Base-by-base conservation (phyloP, 2,888 invertebrate genomes). In the Caenorhabditis sp. region DNA sequence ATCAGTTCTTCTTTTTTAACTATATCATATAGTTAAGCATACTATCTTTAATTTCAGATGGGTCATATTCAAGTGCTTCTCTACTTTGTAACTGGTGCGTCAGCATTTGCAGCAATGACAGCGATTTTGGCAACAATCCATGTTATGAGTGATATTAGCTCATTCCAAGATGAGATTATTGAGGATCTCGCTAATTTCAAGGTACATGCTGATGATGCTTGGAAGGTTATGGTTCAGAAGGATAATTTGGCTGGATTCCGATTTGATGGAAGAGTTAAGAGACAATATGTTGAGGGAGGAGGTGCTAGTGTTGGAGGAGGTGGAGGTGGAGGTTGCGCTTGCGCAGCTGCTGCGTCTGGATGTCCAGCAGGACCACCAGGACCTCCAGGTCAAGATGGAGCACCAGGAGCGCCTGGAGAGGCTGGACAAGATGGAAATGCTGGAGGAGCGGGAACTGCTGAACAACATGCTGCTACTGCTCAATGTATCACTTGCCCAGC, bases 351-450 rank as follows among this genome's bases (percentile, higher is more conserved):
- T 8, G 67, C 78, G 14, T 67, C 74, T 62, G 78, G 78, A 52
- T 78, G 78, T 60, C 78, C 78, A 38, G 76, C 76, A 25, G 78
- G 78, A 57, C 78, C 76, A 59, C 73, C 76, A 57, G 78, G 78
- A 68, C 63, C 70, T 7, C 70, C 78, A 49, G 78, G 78, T 70
- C 63, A 71, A 14, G 54, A 61, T 5, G 78, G 78, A 65, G 54
- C 62, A 4, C 72, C 75, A 26, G 78, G 78, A 67, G 67, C 61
- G 58, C 62, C 67, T 25, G 72, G 72, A 72, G 38, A 64, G 12
- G 70, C 70, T 27, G 76, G 76, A 65, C 54, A 61, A 54, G 59
- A 52, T 21, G 70, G 68, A 59, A 56, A 64, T 50, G 58, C 67
- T 10, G 73, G 73, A 50, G 67, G 67, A 50, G 67, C 72, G 31